phyloP scores from a whole-genome alignment of 2,888 invertebrate genomes.

The Dysmachus trigonus region DNA sequence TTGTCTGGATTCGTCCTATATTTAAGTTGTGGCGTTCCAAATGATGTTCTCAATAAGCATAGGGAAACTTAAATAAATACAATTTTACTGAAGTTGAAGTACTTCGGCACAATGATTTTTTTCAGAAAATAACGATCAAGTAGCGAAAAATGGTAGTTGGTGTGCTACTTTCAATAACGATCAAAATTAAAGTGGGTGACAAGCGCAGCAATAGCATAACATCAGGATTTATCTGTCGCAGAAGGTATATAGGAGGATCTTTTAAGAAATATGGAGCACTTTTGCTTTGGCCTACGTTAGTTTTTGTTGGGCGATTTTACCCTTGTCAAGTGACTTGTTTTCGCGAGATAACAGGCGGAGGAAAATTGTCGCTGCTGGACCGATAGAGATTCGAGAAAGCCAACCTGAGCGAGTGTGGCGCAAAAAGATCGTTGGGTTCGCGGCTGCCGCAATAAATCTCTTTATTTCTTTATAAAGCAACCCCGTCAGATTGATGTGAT shows the following conservation, averaged over 20 bases:
- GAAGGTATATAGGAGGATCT: background rate
- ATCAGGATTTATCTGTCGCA: background rate
- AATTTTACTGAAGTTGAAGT: background rate
- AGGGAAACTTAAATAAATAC: no score
- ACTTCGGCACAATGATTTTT: background rate
- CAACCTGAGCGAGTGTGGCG: background rate
- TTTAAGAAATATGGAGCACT: background rate
- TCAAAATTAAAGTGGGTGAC: background rate
- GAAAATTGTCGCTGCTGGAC: background rate
- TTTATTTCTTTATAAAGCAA: background rate
- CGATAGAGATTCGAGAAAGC: background rate
- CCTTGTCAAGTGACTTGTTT: background rate
- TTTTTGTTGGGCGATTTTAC: background rate
- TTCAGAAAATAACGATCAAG: background rate
- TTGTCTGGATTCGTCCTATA: no score
- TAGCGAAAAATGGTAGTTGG: background rate
- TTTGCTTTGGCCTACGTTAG: background rate
- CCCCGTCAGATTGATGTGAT: background rate
- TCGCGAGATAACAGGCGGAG: background rate
- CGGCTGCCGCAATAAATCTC: background rate
- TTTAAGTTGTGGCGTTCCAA: no score
- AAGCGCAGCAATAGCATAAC: background rate
- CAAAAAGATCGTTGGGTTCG: background rate
- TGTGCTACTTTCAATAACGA: background rate
- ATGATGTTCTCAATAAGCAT: no score